A percentile compares a stretch with the other conserved stretches of the same genome.
Conservation (phyloP, 2,797 vertebrate species). For the Ceyx erithaca region DNA sequence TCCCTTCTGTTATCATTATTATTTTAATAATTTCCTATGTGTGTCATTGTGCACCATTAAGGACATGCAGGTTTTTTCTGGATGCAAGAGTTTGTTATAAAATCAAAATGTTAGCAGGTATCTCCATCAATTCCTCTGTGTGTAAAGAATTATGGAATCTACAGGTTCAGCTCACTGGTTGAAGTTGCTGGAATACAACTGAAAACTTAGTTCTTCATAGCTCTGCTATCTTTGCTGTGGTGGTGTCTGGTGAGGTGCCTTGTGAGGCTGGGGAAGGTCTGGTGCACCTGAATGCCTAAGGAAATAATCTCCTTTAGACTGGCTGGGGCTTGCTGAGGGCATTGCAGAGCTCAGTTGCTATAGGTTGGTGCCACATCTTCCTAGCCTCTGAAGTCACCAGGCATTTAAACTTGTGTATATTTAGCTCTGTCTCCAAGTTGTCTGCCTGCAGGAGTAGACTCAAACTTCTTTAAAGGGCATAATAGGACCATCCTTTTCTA, state of each 20-base stretch:
- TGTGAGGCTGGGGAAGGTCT: background rate
- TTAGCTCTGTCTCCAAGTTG: background rate
- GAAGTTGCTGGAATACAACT: background rate
- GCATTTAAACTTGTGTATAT: background rate
- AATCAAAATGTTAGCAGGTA: background rate
- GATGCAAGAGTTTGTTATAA: background rate
- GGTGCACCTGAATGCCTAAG: background rate
- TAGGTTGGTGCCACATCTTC: background rate
- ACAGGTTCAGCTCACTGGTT: background rate
- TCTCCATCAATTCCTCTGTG: accelerated
- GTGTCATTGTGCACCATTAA: background rate
- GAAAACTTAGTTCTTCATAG: background rate
- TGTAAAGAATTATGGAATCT: background rate
- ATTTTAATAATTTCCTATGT: background rate
- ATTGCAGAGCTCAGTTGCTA: background rate
- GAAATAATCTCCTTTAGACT: background rate
- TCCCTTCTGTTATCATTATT: background rate
- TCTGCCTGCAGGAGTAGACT: background rate
- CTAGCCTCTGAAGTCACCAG: background rate
- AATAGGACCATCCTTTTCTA: background rate
- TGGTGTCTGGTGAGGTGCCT: background rate
- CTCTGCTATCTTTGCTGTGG: background rate
- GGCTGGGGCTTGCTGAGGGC: background rate
- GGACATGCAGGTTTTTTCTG: background rate
- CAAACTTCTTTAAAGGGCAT: background rate